These are phyloP conservation scores for Iphiclides podalirius DNA, from an alignment of 2,888 invertebrate genomes.

Conservation along the genomic window DNA sequence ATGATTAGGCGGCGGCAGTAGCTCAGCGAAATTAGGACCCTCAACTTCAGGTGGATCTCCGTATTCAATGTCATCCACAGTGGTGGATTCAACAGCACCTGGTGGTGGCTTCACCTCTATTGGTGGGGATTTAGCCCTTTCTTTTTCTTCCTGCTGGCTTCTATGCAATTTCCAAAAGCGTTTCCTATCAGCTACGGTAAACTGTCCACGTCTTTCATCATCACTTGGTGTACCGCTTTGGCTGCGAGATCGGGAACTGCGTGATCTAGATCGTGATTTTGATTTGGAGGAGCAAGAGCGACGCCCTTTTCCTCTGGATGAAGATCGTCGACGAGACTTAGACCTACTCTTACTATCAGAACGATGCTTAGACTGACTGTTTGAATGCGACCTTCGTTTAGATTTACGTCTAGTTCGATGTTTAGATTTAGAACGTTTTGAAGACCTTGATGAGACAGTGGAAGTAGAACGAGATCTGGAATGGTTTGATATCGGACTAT, in stretches of 20 bases:
- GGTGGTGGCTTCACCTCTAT: constrained; percentile 66
- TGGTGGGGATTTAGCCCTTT: constrained; percentile 50
- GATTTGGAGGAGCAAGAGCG: constrained; percentile 42
- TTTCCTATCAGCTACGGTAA: constrained; percentile 70
- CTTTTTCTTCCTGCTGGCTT: constrained; percentile 49
- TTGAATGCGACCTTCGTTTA: constrained; percentile 45
- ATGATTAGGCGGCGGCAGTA: constrained; percentile 50
- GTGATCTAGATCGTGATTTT: constrained; percentile 50
- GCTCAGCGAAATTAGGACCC: constrained; percentile 69
- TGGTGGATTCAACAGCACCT: constrained; percentile 56
- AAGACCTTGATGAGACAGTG: constrained; percentile 44
- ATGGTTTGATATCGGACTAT: constrained; percentile 36
- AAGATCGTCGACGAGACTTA: constrained; percentile 32
- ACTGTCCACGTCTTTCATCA: constrained; percentile 68
- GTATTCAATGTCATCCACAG: constrained; percentile 62
- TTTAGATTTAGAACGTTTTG: constrained; percentile 42
- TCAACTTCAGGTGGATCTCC: constrained; percentile 70
- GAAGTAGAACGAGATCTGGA: constrained; percentile 39
- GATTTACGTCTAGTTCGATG: constrained; percentile 41
- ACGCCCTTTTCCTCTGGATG: constrained; percentile 34
- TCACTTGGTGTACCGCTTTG: constrained; percentile 52
- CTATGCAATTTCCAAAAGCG: constrained; percentile 69
- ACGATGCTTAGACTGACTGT: constrained; percentile 46
- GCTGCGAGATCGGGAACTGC: constrained; percentile 41
- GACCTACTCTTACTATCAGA: constrained; percentile 38